Base-by-base conservation (phyloP, 2,113 vertebrate genomes). In the Leptocoma aspasia region DNA sequence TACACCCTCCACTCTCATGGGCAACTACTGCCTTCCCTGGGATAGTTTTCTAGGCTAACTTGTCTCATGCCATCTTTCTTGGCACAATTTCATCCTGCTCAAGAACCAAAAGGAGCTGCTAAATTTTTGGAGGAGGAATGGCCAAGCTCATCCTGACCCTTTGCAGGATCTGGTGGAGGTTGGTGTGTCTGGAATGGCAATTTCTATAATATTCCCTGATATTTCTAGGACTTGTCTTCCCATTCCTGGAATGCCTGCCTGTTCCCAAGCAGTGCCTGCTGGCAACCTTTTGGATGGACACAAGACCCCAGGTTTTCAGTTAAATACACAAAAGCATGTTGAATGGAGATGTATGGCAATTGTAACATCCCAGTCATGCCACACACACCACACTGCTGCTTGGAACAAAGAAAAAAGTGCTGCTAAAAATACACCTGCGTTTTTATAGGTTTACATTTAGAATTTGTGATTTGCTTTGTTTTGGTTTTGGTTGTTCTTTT, bases 401-500 rank as follows among this genome's bases (percentile, higher is more conserved):
- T 27, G 61, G 70, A 80, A 71, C 91, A 92, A 96, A 90, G 91
- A 94, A 94, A 94, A 95, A 95, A 92, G 95, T 96, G 96, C 96
- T 97, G 95, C 96, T 96, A 97, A 92, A 93, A 94, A 96, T 95
- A 93, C 95, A 96, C 91, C 0, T 89, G 79, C 37, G 14, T 59
- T 82, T 82, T 92, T 30, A 56, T 31, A 95, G 39, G n/a, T 84
- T 95, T 75, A 63, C 31, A 23, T 75, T 92, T 59, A 31, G 64
- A 59, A 86, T 87, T 88, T 82, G 49, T 69, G 37, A 33, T 94
- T 96, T 92, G 28, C 5, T 90, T 92, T 60, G 35, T 12, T 86
- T 86, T 82, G 16, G 15, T 70, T 87, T 76, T 68, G 28, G 14
- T 71, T 65, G 19, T 41, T n/a, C 13, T 10, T 86, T 78, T 70